Evolutionary conservation across 92 coral and sea anemone genomes (phyloP), one percentile per base, ranked within the genome.

Genomic region (Micromussa lordhowensis): DNA sequence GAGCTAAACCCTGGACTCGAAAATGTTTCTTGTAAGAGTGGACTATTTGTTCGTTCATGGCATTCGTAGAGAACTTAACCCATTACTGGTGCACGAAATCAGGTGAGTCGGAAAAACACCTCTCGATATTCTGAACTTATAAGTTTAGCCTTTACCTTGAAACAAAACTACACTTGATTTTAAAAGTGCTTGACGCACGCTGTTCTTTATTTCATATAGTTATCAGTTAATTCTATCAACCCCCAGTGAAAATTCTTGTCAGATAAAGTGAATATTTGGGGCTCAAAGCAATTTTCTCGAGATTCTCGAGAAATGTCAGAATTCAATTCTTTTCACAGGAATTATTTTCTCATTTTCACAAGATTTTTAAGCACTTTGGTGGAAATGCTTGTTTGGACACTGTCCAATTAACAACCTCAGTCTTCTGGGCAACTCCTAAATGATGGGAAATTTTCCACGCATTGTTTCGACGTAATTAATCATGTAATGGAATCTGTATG

Each of bases 361-460:
- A 79, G 17, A 30, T 54, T 79, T 79, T 5, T 3, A 6, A 82
- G 51, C 30, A 81, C 29, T 64, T 64, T 26, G 24, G 49, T 3
- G 85, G 76, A 79, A 59, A 29, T 82, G 29, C 36, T 28, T 81
- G 85, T 81, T 81, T 64, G 85, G 77, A 81, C 40, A 64, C 36
- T 29, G 75, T 68, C 85, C 75, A 66, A n/a, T 81, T 40, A 24
- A 36, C 38, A 32, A 68, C 36, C 55, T 40, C 71, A 22, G 34
- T 10, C 12, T 44, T 44, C 51, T 64, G 36, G 75, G 16, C 17
- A 82, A 48, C 36, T 48, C 13, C 74, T 0, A 64, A 18, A 5
- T 59, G 55, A 81, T 81, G 2, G 70, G 31, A n/a, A 64, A 64
- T 81, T 48, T 26, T 63, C 12, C 31, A 1, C 40, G 57, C 24